Base-by-base conservation (phyloP, 2,797 vertebrate species). In the Arctocebus calabarensis region DNA sequence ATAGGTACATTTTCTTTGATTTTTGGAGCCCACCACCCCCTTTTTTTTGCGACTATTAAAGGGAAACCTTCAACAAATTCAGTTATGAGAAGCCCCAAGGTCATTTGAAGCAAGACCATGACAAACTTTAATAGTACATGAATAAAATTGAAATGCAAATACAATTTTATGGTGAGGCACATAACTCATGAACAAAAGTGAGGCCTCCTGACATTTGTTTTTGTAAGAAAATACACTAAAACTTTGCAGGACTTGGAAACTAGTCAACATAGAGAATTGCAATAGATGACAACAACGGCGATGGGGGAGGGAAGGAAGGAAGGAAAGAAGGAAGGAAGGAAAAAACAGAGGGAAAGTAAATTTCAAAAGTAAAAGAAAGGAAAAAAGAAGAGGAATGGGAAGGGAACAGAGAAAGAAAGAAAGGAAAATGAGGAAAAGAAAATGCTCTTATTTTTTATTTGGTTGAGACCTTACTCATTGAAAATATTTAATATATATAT, bases 91-190 rank as follows among this genome's bases (percentile, higher is more conserved):
- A 94, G 85, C 91, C 43, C 45, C 66, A 94, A 88, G 61, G 86
- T 90, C 86, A 95, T 89, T 93, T 78, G n/a, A 91, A 96, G 37
- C 68, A 89, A 34, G 85, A 90, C 84, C 84, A 96, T 94, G 89
- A 79, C 70, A 97, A 97, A 97, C 93, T 94, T 92, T 84, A 92
- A 96, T 85, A 97, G 85, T 68, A 98, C 97, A 97, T 96, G 68
- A 94, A 45, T 57, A 96, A 96, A 90, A 97, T 32, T 88, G 83
- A 94, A 97, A 94, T 89, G 95, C 84, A 52, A 45, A 93, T 90
- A 70, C 23, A 91, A 68, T 84, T 96, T 94, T 91, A 71, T 48
- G 74, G 45, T 91, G 25, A 88, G 59, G 52, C 59, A 84, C 70
- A 29, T 96, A 97, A 97, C 64, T 77, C 52, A 61, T 52, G 19